These are phyloP conservation scores for Listronotus bonariensis DNA, from an alignment of 1,140 invertebrate species.

Conservation along the genomic window DNA sequence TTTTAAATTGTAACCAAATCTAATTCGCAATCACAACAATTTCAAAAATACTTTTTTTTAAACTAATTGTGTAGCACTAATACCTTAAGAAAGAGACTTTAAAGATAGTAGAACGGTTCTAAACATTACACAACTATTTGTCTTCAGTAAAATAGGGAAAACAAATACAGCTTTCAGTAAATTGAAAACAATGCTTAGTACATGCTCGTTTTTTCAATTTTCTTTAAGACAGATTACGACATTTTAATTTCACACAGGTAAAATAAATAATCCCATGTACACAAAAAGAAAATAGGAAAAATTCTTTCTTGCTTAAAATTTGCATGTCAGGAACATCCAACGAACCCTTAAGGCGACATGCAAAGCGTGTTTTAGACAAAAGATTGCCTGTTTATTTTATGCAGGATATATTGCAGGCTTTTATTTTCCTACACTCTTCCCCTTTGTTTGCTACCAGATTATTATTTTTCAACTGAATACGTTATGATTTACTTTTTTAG, in stretches of 20 bases:
- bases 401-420: slow-evolving; percentile 23
- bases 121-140: too few species aligned
- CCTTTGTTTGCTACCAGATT: slow-evolving; percentile 19
- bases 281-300: slow-evolving; percentile 7
- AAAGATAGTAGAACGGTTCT: too few species aligned
- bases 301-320: slow-evolving; percentile 26
- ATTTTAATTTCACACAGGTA: slow-evolving; percentile 21
- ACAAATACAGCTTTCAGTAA: too few species aligned
- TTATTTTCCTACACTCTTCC: slow-evolving; percentile 20
- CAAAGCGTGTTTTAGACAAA: slow-evolving; percentile 33
- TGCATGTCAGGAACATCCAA: slow-evolving; percentile 29
- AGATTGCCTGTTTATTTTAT: slow-evolving; percentile 32
- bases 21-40: too few species aligned
- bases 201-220: slow-evolving; percentile 19
- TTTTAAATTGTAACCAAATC: too few species aligned
- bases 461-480: slow-evolving; percentile 7
- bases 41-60: too few species aligned
- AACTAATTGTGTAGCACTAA: too few species aligned
- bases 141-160: too few species aligned
- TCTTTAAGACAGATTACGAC: slow-evolving; percentile 16
- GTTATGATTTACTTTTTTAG: not conserved
- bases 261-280: slow-evolving; percentile 10
- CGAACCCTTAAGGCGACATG: slow-evolving; percentile 27
- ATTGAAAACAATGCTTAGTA: too few species aligned
- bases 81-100: too few species aligned